Evolutionary conservation across 2,888 invertebrate species (phyloP).

Genomic region (Lithophane leautieri): DNA sequence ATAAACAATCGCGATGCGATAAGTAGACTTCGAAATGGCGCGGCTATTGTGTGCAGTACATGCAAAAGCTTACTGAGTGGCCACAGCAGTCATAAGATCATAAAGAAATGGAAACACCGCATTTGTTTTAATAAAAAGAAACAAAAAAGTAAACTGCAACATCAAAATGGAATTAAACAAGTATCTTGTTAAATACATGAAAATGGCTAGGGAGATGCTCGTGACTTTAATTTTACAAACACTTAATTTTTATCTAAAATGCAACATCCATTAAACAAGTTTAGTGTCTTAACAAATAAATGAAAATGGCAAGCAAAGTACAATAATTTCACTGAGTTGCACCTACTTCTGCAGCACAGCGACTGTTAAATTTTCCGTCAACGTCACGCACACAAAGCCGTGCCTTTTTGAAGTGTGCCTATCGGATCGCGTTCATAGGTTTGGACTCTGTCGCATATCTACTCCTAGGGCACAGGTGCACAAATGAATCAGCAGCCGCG

Average conservation of each 20-base stretch:
- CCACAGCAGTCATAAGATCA: neutral
- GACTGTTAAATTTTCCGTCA: neutral
- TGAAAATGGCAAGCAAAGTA: neutral
- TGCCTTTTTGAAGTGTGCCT: neutral
- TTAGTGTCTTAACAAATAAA: neutral
- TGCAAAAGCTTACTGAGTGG: neutral
- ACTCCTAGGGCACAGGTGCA: constrained; percentile 41
- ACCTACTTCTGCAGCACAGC: neutral
- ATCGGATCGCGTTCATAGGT: neutral
- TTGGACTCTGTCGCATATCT: constrained; percentile 21
- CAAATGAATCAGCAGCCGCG: constrained; percentile 68
- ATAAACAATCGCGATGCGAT: neutral
- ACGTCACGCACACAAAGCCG: neutral
- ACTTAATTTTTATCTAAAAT: neutral
- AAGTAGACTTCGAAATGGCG: neutral
- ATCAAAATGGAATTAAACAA: too few relatives aligned
- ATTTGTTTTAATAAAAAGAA: neutral
- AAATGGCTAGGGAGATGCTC: neutral
- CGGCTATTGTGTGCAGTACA: neutral
- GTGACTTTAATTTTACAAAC: neutral
- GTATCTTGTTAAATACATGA: neutral
- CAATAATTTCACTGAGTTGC: neutral
- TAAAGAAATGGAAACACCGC: too few relatives aligned
- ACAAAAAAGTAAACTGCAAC: neutral
- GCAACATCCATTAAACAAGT: neutral